phyloP scores from a whole-genome alignment of 2,888 invertebrate genomes.

The Cryptus armator region DNA sequence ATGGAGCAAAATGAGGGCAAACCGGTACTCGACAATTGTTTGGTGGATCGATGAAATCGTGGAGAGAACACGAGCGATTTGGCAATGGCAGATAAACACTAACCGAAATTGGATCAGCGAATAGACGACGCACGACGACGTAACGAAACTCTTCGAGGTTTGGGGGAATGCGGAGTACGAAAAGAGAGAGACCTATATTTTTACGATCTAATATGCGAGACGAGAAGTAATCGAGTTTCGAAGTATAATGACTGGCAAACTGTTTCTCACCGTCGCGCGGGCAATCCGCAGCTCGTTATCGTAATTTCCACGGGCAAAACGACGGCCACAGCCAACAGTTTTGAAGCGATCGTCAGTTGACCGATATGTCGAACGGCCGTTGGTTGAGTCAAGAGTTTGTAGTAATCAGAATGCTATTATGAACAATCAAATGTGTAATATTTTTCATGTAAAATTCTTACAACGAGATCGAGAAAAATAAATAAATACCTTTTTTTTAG shows the following conservation, averaged over 20 bases:
- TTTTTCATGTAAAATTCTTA: no score
- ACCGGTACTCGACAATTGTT: constrained; percentile 24
- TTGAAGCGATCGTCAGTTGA: constrained; percentile 57
- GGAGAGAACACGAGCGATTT: constrained; percentile 47
- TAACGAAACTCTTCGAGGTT: constrained; percentile 34
- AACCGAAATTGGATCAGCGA: constrained; percentile 40
- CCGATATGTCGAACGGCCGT: no score
- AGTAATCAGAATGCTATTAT: no score
- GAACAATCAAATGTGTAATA: no score
- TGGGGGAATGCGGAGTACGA: constrained; percentile 10
- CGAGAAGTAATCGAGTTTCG: constrained; percentile 61
- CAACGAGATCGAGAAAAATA: no score
- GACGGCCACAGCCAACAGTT: constrained; percentile 19
- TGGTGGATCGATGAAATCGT: constrained; percentile 44
- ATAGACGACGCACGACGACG: constrained; percentile 41
- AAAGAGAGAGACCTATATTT: constrained; percentile 35
- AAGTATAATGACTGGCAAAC: constrained; percentile 52
- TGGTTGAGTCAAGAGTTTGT: no score
- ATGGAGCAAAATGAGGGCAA: constrained; percentile 14
- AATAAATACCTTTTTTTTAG: no score
- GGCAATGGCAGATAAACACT: constrained; percentile 59
- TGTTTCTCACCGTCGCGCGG: constrained; percentile 51
- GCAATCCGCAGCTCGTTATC: constrained; percentile 61
- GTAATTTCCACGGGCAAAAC: constrained; percentile 60
- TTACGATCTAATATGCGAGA: constrained; percentile 12